Base-by-base conservation (phyloP, 2,113 vertebrate species). In the Prionailurus bengalensis region DNA sequence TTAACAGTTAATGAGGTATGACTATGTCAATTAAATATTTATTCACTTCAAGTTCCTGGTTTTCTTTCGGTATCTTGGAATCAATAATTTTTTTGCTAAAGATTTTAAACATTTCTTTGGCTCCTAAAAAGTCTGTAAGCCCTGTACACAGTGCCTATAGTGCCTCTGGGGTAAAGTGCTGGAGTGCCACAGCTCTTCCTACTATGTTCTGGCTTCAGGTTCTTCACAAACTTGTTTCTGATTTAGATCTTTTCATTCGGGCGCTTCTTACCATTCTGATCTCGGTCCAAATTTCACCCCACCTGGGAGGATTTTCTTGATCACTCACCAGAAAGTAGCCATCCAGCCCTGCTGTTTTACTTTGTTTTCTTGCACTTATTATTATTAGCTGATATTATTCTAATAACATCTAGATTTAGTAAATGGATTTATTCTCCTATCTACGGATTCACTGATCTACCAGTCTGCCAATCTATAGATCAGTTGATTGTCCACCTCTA, bases 1-100 rank as follows among this genome's bases (percentile, higher is more conserved):
- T 97, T 97, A 97, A 89, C 31, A 96, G 83, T 96, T 91, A 91
- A 70, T 91, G 88, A 93, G 68, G 85, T 86, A 91, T 92, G 81
- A 89, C 65, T 42, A 66, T 92, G 66, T 80, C 58, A 78, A 70
- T 97, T 94, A 98, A 97, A 91, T 94, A 97, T 96, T 89, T 90
- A 97, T 95, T 97, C 21, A 63, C 85, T 89, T 97, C 82, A 91
- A 33, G 80, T 94, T 92, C 4, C 36, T 89, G 83, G 87, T 85
- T 90, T 94, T 89, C 74, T 97, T 95, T 95, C 73, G 61, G 45
- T 73, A 68, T 96, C 94, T 82, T 93, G 31, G 89, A 95, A 78
- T 14, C 45, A 89, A 76, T 78, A 21, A 5, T 48, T 78, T 78
- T 78, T 78, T 78, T 31, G 27, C 27, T 48, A 31, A 48, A 68